A percentile compares a stretch with the other conserved stretches of the same genome.
These are phyloP conservation scores for Pogonomyrmex californicus DNA, from an alignment of 1,140 invertebrate species.

Conservation along the genomic window DNA sequence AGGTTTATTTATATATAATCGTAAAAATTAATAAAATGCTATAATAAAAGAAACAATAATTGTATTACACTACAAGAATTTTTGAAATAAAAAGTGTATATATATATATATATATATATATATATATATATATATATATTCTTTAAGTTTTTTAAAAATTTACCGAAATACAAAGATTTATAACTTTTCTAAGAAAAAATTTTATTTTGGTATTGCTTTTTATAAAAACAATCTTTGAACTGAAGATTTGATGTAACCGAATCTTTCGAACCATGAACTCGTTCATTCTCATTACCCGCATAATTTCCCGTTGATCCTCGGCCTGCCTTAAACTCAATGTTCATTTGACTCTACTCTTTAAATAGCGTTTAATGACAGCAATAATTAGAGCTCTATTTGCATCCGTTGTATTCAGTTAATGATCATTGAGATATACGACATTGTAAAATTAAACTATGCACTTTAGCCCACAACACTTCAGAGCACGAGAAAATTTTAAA, in stretches of 20 bases:
- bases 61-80: not conserved
- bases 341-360: constrained; percentile 50
- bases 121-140: too few relatives aligned
- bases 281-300: constrained; percentile 18
- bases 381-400: constrained; percentile 49
- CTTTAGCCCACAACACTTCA: not conserved
- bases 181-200: not conserved
- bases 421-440: not conserved
- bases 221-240: not conserved
- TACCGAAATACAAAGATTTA: not conserved
- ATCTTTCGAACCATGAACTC: not conserved
- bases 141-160: constrained; percentile 2
- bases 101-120: too few relatives aligned
- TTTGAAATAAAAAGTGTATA: not conserved
- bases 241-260: constrained; percentile 5
- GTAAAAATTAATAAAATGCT: too few relatives aligned
- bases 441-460: not conserved
- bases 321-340: constrained; percentile 45
- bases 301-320: constrained; percentile 45
- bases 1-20: too few relatives aligned
- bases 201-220: not conserved
- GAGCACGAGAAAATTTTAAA: not conserved
- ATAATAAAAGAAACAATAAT: too few relatives aligned
- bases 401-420: not conserved
- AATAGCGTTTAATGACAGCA: constrained; percentile 38